Conservation (phyloP, 2,888 invertebrate species). For the Platynereis dumerilii region DNA sequence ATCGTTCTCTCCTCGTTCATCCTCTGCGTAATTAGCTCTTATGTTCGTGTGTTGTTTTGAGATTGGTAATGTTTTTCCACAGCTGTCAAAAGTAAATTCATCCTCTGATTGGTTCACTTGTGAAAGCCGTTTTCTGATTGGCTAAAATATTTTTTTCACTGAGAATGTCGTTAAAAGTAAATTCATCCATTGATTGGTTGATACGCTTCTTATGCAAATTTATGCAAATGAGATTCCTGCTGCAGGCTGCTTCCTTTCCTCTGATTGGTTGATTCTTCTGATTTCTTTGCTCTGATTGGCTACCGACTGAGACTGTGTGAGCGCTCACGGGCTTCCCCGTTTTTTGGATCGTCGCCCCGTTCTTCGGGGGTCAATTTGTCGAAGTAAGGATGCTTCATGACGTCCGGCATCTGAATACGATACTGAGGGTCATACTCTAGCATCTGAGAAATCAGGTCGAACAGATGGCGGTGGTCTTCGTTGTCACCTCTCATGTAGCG, state of each 20-base stretch:
- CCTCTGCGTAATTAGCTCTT: too few species aligned
- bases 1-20: too few species aligned
- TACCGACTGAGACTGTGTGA: conserved; percentile 60
- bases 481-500: conserved; percentile 87
- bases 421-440: conserved; percentile 94
- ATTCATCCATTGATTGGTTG: too few species aligned
- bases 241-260: neutral
- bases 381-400: conserved; percentile 92
- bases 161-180: too few species aligned
- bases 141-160: too few species aligned
- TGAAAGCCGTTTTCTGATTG: too few species aligned
- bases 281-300: conserved; percentile 5
- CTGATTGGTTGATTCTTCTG: conserved; percentile 8
- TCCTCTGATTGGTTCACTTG: too few species aligned
- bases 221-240: too few species aligned
- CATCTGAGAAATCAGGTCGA: conserved; percentile 94
- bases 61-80: too few species aligned
- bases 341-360: conserved; percentile 35
- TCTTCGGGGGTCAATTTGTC: conserved; percentile 42
- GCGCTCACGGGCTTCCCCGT: conserved; percentile 47
- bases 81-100: too few species aligned
- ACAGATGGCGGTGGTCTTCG: conserved; percentile 89
- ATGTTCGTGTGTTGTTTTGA: too few species aligned
- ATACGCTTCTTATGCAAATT: too few species aligned
- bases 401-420: conserved; percentile 85